Percentiles rank a stretch among this genome's conserved stretches.
Evolutionary conservation across 64 coral and sea anemone species (phyloP).

Genomic region (Dendrophyllia cribrosa): DNA sequence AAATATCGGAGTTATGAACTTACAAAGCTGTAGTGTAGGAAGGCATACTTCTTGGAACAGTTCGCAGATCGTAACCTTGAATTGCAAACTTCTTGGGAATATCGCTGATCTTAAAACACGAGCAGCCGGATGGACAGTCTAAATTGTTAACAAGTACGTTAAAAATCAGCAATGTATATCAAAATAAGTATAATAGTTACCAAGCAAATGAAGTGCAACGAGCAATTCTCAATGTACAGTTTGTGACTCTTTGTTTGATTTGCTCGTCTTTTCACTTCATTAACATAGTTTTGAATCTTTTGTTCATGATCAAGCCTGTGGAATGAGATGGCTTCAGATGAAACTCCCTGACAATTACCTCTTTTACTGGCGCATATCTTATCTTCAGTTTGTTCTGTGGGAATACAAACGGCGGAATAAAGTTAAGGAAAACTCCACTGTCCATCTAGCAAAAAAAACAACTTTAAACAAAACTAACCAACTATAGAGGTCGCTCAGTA

Average conservation of each 20-base stretch:
- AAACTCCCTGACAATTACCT: neutral
- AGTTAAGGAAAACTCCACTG: neutral
- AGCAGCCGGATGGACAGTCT: conserved; percentile 33
- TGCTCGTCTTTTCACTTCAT: too few relatives aligned
- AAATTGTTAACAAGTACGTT: neutral
- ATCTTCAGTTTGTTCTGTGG: conserved; percentile 42
- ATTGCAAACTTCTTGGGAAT: neutral
- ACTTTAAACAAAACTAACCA: too few relatives aligned
- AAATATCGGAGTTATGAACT: neutral
- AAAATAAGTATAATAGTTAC: too few relatives aligned
- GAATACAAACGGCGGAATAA: neutral
- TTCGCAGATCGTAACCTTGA: neutral
- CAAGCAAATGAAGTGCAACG: too few relatives aligned
- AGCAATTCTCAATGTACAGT: too few relatives aligned
- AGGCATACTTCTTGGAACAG: conserved; percentile 1
- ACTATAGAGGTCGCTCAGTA: too few relatives aligned
- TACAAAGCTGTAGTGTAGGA: conserved; percentile 19
- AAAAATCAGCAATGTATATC: too few relatives aligned
- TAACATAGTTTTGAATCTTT: too few relatives aligned
- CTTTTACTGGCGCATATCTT: conserved; percentile 6
- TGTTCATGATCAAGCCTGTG: too few relatives aligned
- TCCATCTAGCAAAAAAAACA: neutral
- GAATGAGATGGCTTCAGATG: too few relatives aligned
- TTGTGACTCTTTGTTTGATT: too few relatives aligned
- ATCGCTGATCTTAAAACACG: conserved; percentile 12